Conservation (phyloP, 2,888 invertebrate species). For the Platycheirus rosarum region DNA sequence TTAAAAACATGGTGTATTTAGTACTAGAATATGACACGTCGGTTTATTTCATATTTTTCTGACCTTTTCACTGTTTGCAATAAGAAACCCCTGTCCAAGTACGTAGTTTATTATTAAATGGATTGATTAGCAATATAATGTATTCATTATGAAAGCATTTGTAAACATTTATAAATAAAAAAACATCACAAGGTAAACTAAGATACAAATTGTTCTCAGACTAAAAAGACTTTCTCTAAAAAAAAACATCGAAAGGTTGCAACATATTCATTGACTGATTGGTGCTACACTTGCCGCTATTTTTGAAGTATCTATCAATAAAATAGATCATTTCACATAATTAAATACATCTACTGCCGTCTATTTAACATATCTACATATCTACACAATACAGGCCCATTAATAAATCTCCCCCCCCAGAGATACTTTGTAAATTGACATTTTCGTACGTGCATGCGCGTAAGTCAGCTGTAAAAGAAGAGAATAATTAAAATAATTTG, state of each 20-base stretch:
- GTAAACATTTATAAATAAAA: background rate
- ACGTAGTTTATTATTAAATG: too few relatives aligned
- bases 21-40: too few relatives aligned
- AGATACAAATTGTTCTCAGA: too few relatives aligned
- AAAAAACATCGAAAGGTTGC: background rate
- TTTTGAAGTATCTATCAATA: background rate
- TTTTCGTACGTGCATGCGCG: slow-evolving; percentile 10
- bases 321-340: background rate
- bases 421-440: slow-evolving; percentile 26
- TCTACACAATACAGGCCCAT: too few relatives aligned
- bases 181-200: background rate
- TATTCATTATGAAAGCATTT: background rate
- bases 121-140: too few relatives aligned
- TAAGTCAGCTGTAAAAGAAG: slow-evolving; percentile 53
- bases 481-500: slow-evolving; percentile 71
- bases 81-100: too few relatives aligned
- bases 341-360: background rate
- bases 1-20: too few relatives aligned
- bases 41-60: too few relatives aligned
- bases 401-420: slow-evolving; percentile 4
- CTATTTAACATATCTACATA: slow-evolving; percentile 7
- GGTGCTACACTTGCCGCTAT: background rate
- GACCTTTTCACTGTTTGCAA: too few relatives aligned
- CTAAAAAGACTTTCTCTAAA: background rate
- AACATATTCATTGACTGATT: background rate